These are phyloP conservation scores for Xanthostigma xanthostigma DNA, from an alignment of 2,888 invertebrate genomes.

Conservation along the genomic window DNA sequence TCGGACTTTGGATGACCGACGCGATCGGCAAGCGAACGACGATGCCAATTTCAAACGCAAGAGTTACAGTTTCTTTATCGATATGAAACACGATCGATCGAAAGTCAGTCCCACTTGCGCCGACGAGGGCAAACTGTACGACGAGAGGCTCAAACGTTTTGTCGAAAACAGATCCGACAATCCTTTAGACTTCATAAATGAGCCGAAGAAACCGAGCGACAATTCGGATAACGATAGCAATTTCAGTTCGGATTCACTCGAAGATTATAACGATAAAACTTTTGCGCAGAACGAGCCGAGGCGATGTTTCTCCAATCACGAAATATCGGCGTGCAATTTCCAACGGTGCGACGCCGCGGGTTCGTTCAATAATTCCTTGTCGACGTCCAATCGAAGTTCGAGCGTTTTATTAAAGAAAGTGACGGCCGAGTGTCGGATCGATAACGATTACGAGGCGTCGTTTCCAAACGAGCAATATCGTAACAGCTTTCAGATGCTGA, in stretches of 20 bases:
- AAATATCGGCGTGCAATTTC: slow-evolving; percentile 40
- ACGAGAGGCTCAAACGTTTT: slow-evolving; percentile 4
- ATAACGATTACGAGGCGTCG: no score
- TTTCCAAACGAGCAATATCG: no score
- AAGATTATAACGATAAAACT: slow-evolving; percentile 46
- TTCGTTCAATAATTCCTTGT: no score
- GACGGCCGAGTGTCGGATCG: no score
- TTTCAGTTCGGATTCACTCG: slow-evolving; percentile 66
- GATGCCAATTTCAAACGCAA: slow-evolving; percentile 2
- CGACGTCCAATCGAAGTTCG: slow-evolving; percentile 11
- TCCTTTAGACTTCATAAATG: neutral
- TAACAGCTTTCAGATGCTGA: no score
- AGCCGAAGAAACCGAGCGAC: slow-evolving; percentile 13
- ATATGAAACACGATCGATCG: slow-evolving; percentile 3
- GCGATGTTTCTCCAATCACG: slow-evolving; percentile 62
- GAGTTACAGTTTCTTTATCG: slow-evolving; percentile 17
- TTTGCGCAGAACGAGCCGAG: slow-evolving; percentile 34
- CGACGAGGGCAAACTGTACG: slow-evolving; percentile 9
- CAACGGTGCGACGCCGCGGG: slow-evolving; percentile 14
- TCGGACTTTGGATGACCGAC: slow-evolving; percentile 8
- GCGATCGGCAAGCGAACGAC: no score
- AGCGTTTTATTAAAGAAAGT: slow-evolving; percentile 3
- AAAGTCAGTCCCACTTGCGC: slow-evolving; percentile 14
- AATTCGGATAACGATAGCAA: slow-evolving; percentile 45
- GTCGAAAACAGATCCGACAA: neutral